These are phyloP conservation scores for Microctonus hyperodae DNA, from an alignment of 2,888 invertebrate genomes.

Conservation along the genomic window DNA sequence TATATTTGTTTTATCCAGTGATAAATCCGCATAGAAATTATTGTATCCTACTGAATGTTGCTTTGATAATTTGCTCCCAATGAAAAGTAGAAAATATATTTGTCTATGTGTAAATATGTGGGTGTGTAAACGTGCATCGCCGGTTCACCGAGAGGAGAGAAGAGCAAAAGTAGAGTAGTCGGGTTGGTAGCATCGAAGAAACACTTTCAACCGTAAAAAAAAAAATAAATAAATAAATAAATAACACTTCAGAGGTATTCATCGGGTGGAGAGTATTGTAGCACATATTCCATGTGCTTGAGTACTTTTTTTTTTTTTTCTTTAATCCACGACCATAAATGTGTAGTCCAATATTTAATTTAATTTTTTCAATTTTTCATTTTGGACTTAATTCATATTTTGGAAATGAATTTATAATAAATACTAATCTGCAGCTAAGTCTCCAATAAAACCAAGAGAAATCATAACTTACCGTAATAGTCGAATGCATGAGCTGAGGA, in stretches of 20 bases:
- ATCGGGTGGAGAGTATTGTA: constrained; percentile 45
- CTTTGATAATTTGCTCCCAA: background rate
- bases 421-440: constrained; percentile 35
- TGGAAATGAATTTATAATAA: constrained; percentile 26
- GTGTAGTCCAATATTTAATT: background rate
- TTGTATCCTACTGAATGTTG: background rate
- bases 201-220: background rate
- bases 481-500: constrained; percentile 92
- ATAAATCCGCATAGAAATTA: background rate
- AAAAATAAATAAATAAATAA: too few species aligned
- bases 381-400: constrained; percentile 1
- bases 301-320: background rate
- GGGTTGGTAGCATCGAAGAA: background rate
- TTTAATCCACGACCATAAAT: background rate
- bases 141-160: constrained; percentile 34
- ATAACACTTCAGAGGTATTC: background rate
- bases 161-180: constrained; percentile 19
- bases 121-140: constrained; percentile 33
- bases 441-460: constrained; percentile 66
- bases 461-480: constrained; percentile 98
- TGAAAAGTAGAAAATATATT: background rate
- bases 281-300: constrained; percentile 5
- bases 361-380: constrained; percentile 14
- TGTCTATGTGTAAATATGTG: background rate
- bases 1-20: background rate